Evolutionary conservation across 2,113 vertebrate genomes (phyloP), one percentile per base, ranked within the genome.

Genomic region (Cephalopholis sonnerati): DNA sequence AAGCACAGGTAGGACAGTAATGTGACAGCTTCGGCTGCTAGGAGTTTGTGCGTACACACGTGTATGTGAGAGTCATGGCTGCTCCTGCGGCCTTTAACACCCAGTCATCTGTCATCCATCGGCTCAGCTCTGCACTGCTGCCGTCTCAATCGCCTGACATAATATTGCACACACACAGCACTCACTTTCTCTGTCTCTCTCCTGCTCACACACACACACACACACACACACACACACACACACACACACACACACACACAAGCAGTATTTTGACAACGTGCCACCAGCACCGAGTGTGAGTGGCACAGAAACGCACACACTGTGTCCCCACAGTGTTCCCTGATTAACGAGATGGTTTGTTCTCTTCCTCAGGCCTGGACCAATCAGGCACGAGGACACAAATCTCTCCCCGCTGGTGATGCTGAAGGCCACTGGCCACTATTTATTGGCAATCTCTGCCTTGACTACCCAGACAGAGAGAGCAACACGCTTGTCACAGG

Each of bases 401-500:
- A 93, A 94, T 94, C 93, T 92, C 85, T 81, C 82, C 87, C 92
- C 24, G 83, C 87, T 85, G 87, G 85, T 83, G 91, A 89, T 74
- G 85, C 89, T 88, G 92, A 94, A 94, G 92, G 93, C 93, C 93
- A 92, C 90, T 79, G 87, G 91, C 79, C 91, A 92, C 92, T 94
- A 94, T 93, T 94, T 94, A 94, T 93, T 93, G 90, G 90, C 92
- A 94, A 93, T 93, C 87, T 93, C 90, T 78, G 84, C 70, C 72
- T 87, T 93, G 93, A 94, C 90, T 90, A 91, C 50, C 89, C 89
- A 94, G 92, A 94, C 91, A 92, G 91, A 76, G 78, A 79, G 76
- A 87, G 90, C 71, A 55, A 93, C 93, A 94, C 89, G 90, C 74
- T 58, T 85, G 68, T 84, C 84, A 87, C 89, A 74, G 86, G 89